Conservation (phyloP, 2,888 invertebrate genomes). For the Coenonympha glycerion region DNA sequence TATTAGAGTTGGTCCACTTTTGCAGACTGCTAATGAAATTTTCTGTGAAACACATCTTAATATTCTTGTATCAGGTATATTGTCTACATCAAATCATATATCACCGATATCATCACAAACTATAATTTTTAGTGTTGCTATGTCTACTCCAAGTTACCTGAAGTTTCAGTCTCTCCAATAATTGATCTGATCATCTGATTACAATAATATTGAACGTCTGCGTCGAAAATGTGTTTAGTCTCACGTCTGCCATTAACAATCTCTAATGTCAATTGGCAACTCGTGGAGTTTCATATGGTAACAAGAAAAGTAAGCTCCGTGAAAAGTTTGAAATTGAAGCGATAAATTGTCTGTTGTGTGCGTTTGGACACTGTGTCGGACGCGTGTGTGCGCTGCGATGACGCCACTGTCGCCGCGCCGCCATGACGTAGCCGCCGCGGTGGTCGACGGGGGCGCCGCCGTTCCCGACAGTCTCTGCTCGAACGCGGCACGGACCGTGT, state of each 20-base stretch:
- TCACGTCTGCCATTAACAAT: conserved; percentile 35
- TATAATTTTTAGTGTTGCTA: too few relatives aligned
- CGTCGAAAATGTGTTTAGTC: conserved; percentile 44
- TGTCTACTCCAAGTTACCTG: too few relatives aligned
- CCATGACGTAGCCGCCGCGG: conserved; percentile 32
- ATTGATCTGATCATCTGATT: conserved; percentile 3
- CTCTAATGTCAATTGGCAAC: conserved; percentile 29
- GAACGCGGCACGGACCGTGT: conserved; percentile 71
- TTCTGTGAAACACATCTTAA: conserved; percentile 21
- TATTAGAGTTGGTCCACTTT: conserved; percentile 42
- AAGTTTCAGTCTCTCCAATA: background rate
- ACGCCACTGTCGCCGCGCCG: conserved; percentile 48
- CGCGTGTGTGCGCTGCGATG: conserved; percentile 37
- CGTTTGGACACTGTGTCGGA: conserved; percentile 31
- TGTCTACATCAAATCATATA: background rate
- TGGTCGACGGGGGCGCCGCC: conserved; percentile 13
- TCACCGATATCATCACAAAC: background rate
- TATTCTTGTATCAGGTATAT: too few relatives aligned
- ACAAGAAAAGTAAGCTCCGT: conserved; percentile 30
- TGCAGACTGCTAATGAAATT: conserved; percentile 32
- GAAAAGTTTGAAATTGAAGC: conserved; percentile 40
- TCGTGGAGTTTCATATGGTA: conserved; percentile 35
- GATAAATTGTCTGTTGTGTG: conserved; percentile 25
- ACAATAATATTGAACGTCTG: conserved; percentile 8
- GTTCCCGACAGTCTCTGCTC: conserved; percentile 62